Evolutionary conservation across 2,797 vertebrate genomes (phyloP).

Genomic region (Sus cebifrons): DNA sequence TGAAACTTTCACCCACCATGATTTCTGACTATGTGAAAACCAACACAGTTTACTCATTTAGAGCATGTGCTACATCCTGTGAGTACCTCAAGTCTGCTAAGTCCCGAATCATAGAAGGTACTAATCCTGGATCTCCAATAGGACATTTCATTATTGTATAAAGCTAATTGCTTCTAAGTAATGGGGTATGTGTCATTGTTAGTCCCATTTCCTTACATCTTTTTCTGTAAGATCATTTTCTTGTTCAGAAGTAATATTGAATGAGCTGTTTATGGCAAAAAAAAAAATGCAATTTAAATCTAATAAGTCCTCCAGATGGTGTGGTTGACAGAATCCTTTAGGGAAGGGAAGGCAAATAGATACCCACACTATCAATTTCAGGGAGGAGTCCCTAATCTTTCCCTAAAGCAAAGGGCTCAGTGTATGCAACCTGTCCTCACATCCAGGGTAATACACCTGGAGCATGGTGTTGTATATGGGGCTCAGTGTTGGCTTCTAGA

Average conservation of each 20-base stretch:
- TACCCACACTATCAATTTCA: neutral
- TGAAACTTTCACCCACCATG: neutral
- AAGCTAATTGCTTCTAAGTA: constrained; percentile 30
- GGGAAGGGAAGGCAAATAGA: neutral
- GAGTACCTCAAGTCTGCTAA: neutral
- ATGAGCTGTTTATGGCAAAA: neutral
- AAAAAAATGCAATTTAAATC: neutral
- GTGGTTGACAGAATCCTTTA: neutral
- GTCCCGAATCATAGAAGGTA: neutral
- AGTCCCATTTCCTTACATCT: neutral
- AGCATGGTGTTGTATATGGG: neutral
- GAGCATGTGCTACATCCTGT: neutral
- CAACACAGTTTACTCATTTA: neutral
- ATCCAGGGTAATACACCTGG: neutral
- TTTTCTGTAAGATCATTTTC: neutral
- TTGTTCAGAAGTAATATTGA: constrained; percentile 27
- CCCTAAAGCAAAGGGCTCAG: neutral
- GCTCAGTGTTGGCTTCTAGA: neutral
- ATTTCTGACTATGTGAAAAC: neutral
- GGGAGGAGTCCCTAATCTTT: neutral
- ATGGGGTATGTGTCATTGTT: neutral
- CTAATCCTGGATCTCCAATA: constrained; percentile 11
- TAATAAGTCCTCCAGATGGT: neutral
- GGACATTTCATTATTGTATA: neutral
- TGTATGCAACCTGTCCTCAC: neutral